These are phyloP conservation scores for Pelodytes ibericus DNA, from an alignment of 2,797 vertebrate species.

Conservation along the genomic window DNA sequence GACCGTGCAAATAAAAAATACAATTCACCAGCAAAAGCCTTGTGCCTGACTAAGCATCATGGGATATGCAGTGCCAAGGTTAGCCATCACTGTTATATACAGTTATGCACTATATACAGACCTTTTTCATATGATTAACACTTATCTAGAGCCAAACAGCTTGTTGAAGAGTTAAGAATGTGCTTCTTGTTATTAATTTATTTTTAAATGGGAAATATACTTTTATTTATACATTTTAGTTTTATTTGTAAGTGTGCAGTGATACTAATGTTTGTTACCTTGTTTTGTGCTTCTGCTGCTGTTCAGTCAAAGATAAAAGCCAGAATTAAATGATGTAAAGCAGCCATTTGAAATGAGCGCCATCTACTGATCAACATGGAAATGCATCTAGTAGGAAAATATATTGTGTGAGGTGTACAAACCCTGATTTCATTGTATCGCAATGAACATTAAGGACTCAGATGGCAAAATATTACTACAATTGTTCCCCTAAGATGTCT, in stretches of 20 bases:
- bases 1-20: no score
- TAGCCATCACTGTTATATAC: no score
- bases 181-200: no score
- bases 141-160: no score
- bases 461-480: not conserved
- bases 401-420: not conserved
- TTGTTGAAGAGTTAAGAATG: no score
- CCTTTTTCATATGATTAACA: no score
- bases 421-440: not conserved
- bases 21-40: no score
- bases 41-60: no score
- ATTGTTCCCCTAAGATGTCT: not conserved
- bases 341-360: constrained; percentile 23
- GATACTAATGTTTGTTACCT: not conserved
- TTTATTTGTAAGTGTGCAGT: not conserved
- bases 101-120: no score
- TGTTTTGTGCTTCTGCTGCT: not conserved
- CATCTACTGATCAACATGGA: constrained; percentile 29
- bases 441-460: not conserved
- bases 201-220: not conserved
- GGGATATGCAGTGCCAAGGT: no score
- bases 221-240: not conserved
- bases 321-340: not conserved
- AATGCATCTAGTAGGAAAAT: not conserved
- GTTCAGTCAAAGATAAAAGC: not conserved